Conservation (phyloP, 2,888 invertebrate species). For the Stegana nigrithorax region DNA sequence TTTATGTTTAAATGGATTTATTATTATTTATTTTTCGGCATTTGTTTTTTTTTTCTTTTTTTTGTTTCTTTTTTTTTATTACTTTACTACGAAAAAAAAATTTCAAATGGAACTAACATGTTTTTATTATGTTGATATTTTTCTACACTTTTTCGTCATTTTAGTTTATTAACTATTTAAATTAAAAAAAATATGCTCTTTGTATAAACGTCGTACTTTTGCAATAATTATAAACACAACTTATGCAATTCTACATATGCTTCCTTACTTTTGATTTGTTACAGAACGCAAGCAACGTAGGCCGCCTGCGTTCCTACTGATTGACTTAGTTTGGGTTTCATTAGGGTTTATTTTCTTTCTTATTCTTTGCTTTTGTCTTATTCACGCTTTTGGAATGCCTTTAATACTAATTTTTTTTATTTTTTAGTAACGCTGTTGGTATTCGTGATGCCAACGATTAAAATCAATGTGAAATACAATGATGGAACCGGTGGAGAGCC, state of each 20-base stretch:
- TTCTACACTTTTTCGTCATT: not conserved
- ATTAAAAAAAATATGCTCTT: not conserved
- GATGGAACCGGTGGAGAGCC: slow-evolving; percentile 96
- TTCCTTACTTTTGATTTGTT: slow-evolving; percentile 6
- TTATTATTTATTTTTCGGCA: not conserved
- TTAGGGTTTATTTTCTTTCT: too few species aligned
- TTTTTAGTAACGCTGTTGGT: slow-evolving; percentile 94
- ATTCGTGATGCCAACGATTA: slow-evolving; percentile 97
- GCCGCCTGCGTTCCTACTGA: slow-evolving; percentile 12
- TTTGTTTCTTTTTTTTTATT: not conserved
- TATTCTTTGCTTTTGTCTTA: too few species aligned
- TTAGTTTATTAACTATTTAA: not conserved
- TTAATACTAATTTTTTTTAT: too few species aligned
- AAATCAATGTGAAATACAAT: slow-evolving; percentile 99
- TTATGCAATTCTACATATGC: too few species aligned
- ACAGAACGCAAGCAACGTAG: slow-evolving; percentile 25
- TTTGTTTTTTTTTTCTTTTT: not conserved
- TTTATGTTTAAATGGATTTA: too few species aligned
- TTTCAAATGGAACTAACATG: not conserved
- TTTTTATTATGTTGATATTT: not conserved
- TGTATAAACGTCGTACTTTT: not conserved
- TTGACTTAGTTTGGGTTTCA: slow-evolving; percentile 6
- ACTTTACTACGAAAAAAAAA: slow-evolving; percentile 3
- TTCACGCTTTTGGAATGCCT: too few species aligned
- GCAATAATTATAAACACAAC: too few species aligned